phyloP scores from a whole-genome alignment of 2,797 vertebrate species.

The Chelonia mydas region DNA sequence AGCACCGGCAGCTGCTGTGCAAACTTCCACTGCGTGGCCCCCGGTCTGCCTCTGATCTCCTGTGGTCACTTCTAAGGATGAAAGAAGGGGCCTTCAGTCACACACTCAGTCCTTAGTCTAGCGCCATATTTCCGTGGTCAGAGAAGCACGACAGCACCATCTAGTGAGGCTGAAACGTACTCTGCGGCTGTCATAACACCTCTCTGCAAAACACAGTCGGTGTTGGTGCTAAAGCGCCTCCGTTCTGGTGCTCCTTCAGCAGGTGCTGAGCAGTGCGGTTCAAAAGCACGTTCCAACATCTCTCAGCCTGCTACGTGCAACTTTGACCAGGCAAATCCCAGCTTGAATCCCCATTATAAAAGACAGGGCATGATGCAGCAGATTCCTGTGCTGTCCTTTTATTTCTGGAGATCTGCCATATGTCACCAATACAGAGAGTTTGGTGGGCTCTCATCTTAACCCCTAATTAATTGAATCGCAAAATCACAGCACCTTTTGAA shows the following conservation, averaged over 20 bases:
- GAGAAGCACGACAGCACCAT: neutral
- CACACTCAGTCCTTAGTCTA: neutral
- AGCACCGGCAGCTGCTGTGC: neutral
- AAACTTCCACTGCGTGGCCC: neutral
- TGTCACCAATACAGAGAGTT: neutral
- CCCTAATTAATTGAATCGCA: neutral
- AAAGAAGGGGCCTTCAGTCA: neutral
- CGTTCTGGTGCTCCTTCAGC: neutral
- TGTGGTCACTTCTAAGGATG: neutral
- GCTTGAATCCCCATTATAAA: neutral
- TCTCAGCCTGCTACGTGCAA: neutral
- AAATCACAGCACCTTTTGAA: neutral
- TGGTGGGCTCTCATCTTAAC: neutral
- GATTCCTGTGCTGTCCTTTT: fast-evolving
- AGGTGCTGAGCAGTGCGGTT: neutral
- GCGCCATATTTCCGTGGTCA: neutral
- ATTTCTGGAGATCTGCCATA: neutral
- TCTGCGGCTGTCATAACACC: neutral
- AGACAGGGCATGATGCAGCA: too few relatives aligned
- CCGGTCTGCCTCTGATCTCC: neutral
- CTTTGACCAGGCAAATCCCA: neutral
- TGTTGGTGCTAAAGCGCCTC: neutral
- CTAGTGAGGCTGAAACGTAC: neutral
- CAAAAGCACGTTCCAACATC: neutral
- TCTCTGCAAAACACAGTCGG: neutral